Conservation (phyloP, 2,888 invertebrate species). For the Lepidocyrtoides sp. region DNA sequence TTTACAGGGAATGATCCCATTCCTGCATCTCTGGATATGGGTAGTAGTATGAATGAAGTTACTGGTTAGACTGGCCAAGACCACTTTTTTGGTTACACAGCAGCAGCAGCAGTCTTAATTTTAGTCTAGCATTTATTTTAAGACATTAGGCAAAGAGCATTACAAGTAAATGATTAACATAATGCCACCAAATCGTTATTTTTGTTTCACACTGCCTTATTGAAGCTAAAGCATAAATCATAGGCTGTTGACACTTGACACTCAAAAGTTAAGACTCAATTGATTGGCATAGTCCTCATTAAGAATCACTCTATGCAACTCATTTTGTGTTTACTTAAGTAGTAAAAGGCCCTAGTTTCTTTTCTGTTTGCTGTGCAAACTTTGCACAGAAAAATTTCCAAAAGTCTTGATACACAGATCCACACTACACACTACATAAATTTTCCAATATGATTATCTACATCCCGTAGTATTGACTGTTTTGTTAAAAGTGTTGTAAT, state of each 20-base stretch:
- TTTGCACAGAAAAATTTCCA: too few species aligned
- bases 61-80: neutral
- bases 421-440: too few species aligned
- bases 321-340: neutral
- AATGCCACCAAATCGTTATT: too few species aligned
- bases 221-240: too few species aligned
- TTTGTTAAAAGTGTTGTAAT: neutral
- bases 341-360: neutral
- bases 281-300: constrained; percentile 26
- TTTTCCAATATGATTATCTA: constrained; percentile 21
- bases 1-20: too few species aligned
- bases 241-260: neutral
- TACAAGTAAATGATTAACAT: neutral
- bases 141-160: neutral
- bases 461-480: neutral
- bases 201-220: too few species aligned
- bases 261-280: constrained; percentile 9
- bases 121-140: neutral
- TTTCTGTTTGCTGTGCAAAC: too few species aligned
- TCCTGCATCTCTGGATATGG: neutral
- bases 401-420: too few species aligned
- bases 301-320: neutral
- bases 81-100: neutral
- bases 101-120: neutral
- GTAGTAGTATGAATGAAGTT: neutral